phyloP scores from a whole-genome alignment of 1,140 invertebrate species.

The Marisa cornuarietis region DNA sequence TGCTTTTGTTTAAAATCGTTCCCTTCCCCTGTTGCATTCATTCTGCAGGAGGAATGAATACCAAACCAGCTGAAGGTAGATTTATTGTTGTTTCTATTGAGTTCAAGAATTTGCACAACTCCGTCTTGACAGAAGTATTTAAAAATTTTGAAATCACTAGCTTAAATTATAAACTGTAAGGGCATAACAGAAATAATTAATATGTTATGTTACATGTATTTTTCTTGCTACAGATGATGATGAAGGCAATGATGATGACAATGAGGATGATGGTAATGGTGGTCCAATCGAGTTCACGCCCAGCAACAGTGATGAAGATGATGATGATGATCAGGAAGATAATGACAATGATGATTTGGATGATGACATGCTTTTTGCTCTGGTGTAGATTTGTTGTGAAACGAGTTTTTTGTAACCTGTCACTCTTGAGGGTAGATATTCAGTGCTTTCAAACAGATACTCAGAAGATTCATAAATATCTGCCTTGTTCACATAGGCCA shows the following conservation, averaged over 20 bases:
- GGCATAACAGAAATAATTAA: conserved; percentile 3
- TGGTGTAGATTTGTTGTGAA: neutral
- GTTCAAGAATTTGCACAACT: no score
- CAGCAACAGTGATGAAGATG: conserved; percentile 35
- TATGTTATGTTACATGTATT: conserved; percentile 19
- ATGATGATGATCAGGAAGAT: conserved; percentile 18
- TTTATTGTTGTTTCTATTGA: no score
- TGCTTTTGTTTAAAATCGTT: no score
- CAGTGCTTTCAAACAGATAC: neutral
- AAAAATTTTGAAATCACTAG: neutral
- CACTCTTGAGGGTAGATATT: neutral
- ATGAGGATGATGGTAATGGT: conserved; percentile 67
- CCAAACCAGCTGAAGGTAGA: neutral
- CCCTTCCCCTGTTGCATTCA: no score
- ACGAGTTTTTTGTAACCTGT: conserved; percentile 2
- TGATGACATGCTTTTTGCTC: conserved; percentile 22
- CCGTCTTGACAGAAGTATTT: neutral
- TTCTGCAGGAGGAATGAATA: no score
- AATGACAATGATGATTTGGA: conserved; percentile 16
- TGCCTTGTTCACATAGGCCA: neutral
- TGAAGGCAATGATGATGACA: conserved; percentile 66
- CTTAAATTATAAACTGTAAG: neutral
- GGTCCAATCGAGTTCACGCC: conserved; percentile 49
- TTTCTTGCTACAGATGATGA: conserved; percentile 54
- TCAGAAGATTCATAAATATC: neutral